These are phyloP conservation scores for Eilema depressum DNA, from an alignment of 2,888 invertebrate species.

Conservation along the genomic window DNA sequence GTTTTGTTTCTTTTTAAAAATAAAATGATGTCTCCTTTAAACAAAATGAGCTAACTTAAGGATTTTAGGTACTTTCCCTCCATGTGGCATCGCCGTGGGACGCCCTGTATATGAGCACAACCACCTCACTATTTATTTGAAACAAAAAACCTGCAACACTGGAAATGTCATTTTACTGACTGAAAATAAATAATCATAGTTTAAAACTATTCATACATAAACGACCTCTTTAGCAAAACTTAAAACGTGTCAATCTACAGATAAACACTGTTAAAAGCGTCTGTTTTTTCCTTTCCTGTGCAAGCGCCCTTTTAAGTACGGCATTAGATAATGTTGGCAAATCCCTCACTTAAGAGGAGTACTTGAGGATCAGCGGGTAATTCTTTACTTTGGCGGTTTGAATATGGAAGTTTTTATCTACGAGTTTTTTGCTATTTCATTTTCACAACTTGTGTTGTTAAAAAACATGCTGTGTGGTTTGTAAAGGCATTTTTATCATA, in stretches of 20 bases:
- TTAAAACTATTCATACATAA: not conserved
- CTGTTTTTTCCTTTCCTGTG: constrained; percentile 42
- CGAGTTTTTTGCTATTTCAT: not conserved
- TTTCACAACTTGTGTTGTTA: not conserved
- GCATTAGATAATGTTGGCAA: constrained; percentile 46
- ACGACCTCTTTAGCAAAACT: constrained; percentile 18
- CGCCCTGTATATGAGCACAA: too few species aligned
- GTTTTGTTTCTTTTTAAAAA: too few species aligned
- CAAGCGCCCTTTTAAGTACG: constrained; percentile 44
- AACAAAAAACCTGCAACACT: too few species aligned
- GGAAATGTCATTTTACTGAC: too few species aligned
- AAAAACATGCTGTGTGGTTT: not conserved
- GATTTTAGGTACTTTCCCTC: too few species aligned
- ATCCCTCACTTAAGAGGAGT: constrained; percentile 37
- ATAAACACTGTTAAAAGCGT: constrained; percentile 49
- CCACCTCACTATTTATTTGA: too few species aligned
- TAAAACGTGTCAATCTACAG: constrained; percentile 36
- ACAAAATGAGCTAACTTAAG: too few species aligned
- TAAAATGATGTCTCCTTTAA: too few species aligned
- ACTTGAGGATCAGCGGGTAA: constrained; percentile 12
- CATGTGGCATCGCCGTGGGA: too few species aligned
- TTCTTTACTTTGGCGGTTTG: constrained; percentile 12
- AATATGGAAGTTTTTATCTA: not conserved
- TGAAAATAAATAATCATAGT: too few species aligned
- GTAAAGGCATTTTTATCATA: too few species aligned